Base-by-base conservation (phyloP, 1,140 invertebrate species). In the Atopsyche davidsoni region DNA sequence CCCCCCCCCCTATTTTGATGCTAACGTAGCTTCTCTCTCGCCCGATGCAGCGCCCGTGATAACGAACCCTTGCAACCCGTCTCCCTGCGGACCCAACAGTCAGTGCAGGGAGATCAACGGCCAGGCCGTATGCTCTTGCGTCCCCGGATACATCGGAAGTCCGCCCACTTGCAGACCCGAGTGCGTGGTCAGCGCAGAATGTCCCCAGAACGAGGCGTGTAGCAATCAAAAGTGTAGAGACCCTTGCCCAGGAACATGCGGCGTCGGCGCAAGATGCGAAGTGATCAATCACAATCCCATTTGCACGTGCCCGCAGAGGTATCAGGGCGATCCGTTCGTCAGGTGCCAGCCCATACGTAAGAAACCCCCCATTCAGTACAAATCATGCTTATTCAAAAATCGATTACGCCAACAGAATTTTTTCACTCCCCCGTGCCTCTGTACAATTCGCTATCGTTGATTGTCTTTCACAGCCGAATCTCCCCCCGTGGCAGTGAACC, bases 191-290 rank as follows among this genome's bases (percentile, higher is more conserved):
- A 80, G 77, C 55, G 72, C 77, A 11, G 82, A 85, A 52, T 85
- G 83, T 67, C 59, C 75, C 2, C 70, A 75, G 45, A 74, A 79
- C 56, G 64, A 78, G 55, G 78, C 79, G 11, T 82, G 80, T 59
- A 75, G 78, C 1, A 75, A 79, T 57, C 73, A 78, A 60, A 80
- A 77, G 64, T 83, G 81, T 64, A 67, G 61, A 53, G 76, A 83
- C 62, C 80, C 80, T 24, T 82, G 80, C 60, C 75, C 77, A 14
- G 80, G 79, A 14, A 76, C 76, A n/a, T 85, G 82, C 59, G 80
- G 80, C 9, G 61, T 79, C 9, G 75, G 74, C 60, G 75, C 81
- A 4, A 69, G 76, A 51, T 85, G 82, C 60, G 63, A 69, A 54
- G 77, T 81, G 2, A 70, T 76, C 54, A 80, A 79, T 59, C 79